Evolutionary conservation across 2,113 vertebrate species (phyloP), one percentile per base, ranked within the genome.

Genomic region (Rhizomys pruinosus): DNA sequence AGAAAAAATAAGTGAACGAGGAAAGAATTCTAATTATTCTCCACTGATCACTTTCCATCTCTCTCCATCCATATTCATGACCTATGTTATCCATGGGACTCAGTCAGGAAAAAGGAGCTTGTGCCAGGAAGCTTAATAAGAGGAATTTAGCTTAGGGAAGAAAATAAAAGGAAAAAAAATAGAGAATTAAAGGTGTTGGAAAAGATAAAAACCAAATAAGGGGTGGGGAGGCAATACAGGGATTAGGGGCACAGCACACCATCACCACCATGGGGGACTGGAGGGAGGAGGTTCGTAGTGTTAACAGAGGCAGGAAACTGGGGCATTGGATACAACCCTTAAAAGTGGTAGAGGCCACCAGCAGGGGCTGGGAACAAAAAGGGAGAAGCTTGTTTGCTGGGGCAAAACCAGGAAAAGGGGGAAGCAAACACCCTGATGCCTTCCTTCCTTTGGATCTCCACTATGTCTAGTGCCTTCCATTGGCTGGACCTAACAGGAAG

Each of bases 1-100:
- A 93, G 84, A 79, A 90, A n/a, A 92, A 76, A 59, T 25, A 89
- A 77, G 32, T 44, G 20, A 29, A 29, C 25, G 34, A 87, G 25
- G 20, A 52, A 73, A 92, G 66, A 93, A 79, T 85, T 85, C 11
- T 73, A 59, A 76, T 63, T 86, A 52, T 11, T 66, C 7, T 72
- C 29, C 23, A 9, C 20, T 69, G 66, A 61, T 77, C 66, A 77
- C 3, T 66, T 37, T 72, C 16, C 20, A 22, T 44, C 20, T 87
- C 34, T 89, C 4, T 84, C 59, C 8, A 39, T n/a, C 1, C 11
- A 13, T 68, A 7, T 7, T 3, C 39, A 34, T 71, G 47, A 63
- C 27, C 32, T 74, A 27, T 52, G 16, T 44, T 77, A 73, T 34
- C 55, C 2, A 17, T 17, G 27, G 80, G 3, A 12, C 22, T 81